These are phyloP conservation scores for Arnoldichthys spilopterus DNA, from an alignment of 2,797 vertebrate species.

Conservation along the genomic window DNA sequence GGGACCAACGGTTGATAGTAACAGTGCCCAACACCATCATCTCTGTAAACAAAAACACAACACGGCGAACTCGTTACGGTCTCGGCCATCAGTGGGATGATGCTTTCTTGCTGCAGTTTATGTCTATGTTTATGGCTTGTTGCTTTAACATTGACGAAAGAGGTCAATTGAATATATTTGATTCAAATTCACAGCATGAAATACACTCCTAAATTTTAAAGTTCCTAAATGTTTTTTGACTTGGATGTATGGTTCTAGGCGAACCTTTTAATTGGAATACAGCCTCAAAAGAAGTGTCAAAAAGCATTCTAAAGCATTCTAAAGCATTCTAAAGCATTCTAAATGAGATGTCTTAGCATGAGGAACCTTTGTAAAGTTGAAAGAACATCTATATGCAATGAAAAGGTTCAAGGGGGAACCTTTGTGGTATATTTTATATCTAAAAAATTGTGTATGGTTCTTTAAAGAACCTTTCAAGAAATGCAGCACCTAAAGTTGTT, in stretches of 20 bases:
- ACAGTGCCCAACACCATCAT: conserved; percentile 46
- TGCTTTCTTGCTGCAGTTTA: neutral
- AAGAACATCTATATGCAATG: no score
- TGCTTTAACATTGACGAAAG: neutral
- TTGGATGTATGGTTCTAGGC: neutral
- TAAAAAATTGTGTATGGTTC: no score
- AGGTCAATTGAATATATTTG: neutral
- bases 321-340: no score
- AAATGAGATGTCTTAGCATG: no score
- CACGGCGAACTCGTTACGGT: conserved; percentile 40
- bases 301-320: no score
- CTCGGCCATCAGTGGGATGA: conserved; percentile 6
- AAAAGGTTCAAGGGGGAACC: no score
- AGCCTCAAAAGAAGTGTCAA: no score
- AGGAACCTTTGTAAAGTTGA: no score
- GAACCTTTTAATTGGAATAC: neutral
- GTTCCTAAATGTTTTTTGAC: neutral
- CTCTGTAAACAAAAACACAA: conserved; percentile 48
- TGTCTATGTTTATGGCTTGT: conserved; percentile 1
- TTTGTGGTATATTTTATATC: no score
- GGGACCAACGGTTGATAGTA: conserved; percentile 51
- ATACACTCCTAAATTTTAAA: neutral
- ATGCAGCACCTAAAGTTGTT: no score
- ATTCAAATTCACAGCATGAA: neutral
- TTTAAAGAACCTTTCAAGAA: no score